These are phyloP conservation scores for Trichopoda pennipes DNA, from an alignment of 2,888 invertebrate genomes.

Conservation along the genomic window DNA sequence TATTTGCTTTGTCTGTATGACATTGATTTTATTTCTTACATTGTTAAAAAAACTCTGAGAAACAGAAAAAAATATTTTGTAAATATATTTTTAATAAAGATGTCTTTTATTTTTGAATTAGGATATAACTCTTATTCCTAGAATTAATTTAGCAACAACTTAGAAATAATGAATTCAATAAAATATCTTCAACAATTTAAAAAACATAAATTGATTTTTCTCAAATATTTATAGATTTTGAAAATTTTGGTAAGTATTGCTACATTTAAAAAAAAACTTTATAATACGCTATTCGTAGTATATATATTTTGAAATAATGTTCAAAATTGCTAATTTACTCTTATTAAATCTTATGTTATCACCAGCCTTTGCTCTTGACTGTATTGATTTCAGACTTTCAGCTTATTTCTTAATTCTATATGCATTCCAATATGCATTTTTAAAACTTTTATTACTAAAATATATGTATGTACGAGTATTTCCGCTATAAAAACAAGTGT, in stretches of 20 bases:
- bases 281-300: too few relatives aligned
- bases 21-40: constrained; percentile 26
- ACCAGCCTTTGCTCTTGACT: too few relatives aligned
- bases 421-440: too few relatives aligned
- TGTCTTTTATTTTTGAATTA: constrained; percentile 9
- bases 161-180: constrained; percentile 57
- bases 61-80: constrained; percentile 21
- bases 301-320: too few relatives aligned
- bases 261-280: too few relatives aligned
- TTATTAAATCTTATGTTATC: too few relatives aligned
- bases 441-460: too few relatives aligned
- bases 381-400: too few relatives aligned
- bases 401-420: too few relatives aligned
- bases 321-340: too few relatives aligned
- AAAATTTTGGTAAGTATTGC: background rate
- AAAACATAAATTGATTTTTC: background rate
- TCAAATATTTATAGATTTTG: background rate
- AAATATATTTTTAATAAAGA: constrained; percentile 49
- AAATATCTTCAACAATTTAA: constrained; percentile 52
- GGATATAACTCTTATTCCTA: constrained; percentile 18
- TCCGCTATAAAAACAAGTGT: too few relatives aligned
- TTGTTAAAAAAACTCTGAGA: background rate
- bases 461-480: too few relatives aligned
- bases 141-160: constrained; percentile 48
- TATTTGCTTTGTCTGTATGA: constrained; percentile 46